Evolutionary conservation across 2,888 invertebrate species (phyloP), one percentile per base, ranked within the genome.

Genomic region (Lasioglossum zephyrum): DNA sequence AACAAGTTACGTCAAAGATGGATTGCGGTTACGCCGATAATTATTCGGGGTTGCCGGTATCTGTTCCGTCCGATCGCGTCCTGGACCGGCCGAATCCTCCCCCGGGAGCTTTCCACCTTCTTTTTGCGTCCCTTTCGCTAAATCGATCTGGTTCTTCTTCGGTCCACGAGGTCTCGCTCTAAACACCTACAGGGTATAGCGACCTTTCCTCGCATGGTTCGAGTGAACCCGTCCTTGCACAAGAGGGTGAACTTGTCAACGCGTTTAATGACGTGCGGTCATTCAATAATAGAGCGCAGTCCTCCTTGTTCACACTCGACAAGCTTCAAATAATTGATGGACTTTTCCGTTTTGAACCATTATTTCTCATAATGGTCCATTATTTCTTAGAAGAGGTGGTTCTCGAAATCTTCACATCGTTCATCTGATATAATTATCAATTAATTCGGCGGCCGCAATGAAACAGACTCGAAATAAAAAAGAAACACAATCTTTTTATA

Each of bases 1-100:
- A 86, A 88, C 81, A 75, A 77, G 77, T 90, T 87, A 79, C 79
- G 82, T 88, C 78, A 79, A 80, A 85, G 90, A 90, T 90, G 85
- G 78, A 84, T 84, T 57, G 85, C 84, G 41, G 79, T 73, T 84
- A 72, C 79, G 83, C 63, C 63, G 72, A 84, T 84, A 90, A 88
- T 84, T 86, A 85, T 86, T 85, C 75, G 86, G 72, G 70, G 75
- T 60, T 85, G 57, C 49, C 66, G 79, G 79, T 79, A 79, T 84
- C 60, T 77, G 74, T 66, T 44, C 70, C 31, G 26, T 44, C 41
- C 39, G 60, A 79, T 76, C 83, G 47, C 26, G 26, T 26, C 31
- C 22, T 22, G 36, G 41, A 18, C 47, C 36, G 18, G 47, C 47
- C 36, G 57, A 77, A 47, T 57, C 36, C 66, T 66, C 31, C 36